Evolutionary conservation across 1,140 invertebrate genomes (phyloP), one percentile per base, ranked within the genome.

Genomic region (Eriosoma lanigerum): DNA sequence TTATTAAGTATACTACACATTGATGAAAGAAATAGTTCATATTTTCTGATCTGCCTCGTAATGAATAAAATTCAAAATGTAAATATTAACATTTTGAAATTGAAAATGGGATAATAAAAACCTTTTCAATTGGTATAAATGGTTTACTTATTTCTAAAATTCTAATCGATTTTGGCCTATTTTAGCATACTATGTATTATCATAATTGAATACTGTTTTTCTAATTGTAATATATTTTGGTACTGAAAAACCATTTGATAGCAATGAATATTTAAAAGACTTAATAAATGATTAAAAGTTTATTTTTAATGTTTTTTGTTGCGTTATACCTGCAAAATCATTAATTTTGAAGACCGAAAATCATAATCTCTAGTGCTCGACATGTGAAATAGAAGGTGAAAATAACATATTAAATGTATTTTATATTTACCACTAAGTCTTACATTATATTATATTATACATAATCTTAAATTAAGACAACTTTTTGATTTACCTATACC

Each of bases 141-240:
- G 75, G 56, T n/a, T n/a, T 76, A 8, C 73, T 54, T n/a, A 24
- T 76, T 44, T 38, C 32, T 58, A 48, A 76, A 32, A 9, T 62
- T 62, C 60, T 1, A 62, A 29, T 32, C 60, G 32, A 62, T 62
- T 62, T 62, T 62, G 60, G 60, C 60, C 26, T 17, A 62, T 62
- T 62, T 32, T 62, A 32, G 26, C 60, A 32, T 62, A n/a, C n/a
- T n/a, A 62, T 62, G 17, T 62, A 10, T 19, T 26, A 29, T 32
- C 60, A 62, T 19, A 62, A 17, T 48, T 21, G 3, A 78, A 26
- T 46, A 44, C n/a, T 56, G 75, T 78, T 15, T 78, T 78, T 58
- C 26, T 54, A 15, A 13, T 83, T 68, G 84, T 83, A 32, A 60
- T 83, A n/a, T 84, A 84, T 82, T 82, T 81, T 81, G 82, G 83